Base-by-base conservation (phyloP, 2,113 vertebrate genomes). In the Hippoglossus stenolepis region DNA sequence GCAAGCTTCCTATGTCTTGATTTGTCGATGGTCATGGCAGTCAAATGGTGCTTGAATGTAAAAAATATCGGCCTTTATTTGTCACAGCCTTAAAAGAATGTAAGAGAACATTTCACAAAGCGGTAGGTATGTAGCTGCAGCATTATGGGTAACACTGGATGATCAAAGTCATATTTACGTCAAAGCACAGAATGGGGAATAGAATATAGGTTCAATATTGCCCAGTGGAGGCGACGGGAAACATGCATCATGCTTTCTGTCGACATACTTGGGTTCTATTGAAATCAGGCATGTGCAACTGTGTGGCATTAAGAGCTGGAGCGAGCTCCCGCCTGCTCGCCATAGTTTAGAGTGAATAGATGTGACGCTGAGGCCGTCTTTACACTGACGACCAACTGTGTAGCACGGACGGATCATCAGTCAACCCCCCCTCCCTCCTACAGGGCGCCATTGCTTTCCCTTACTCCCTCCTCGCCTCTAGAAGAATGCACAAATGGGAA, bases 361-460 rank as follows among this genome's bases (percentile, higher is more conserved):
- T 90, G 84, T 43, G 79, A 88, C 58, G 74, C 75, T 12, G 56
- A 72, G 73, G 70, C 82, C 85, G 79, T 91, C 87, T 89, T 82
- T 80, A 84, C 54, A 62, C 65, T 66, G 73, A 89, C 86, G 84
- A 79, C 73, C 80, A 77, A 85, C 85, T 85, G 85, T 71, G 82
- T 75, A 62, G 74, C 47, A 24, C 56, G 67, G 56, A 85, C 21
- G 84, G 79, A 66, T 89, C 84, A 91, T 92, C 82, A 83, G 86
- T 91, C 91, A 90, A 76, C 38, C 76, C 72, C 72, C 54, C 70
- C 74, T 77, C 71, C 81, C 74, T 83, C 87, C 89, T 87, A 80
- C 79, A 74, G 85, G 80, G 86, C 81, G 21, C 68, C 83, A 84
- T 80, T 6, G 31, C 83, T 87, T 68, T 73, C 69, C 64, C 80